Conservation (phyloP, 2,888 invertebrate species). For the Heteromurus nitidus region DNA sequence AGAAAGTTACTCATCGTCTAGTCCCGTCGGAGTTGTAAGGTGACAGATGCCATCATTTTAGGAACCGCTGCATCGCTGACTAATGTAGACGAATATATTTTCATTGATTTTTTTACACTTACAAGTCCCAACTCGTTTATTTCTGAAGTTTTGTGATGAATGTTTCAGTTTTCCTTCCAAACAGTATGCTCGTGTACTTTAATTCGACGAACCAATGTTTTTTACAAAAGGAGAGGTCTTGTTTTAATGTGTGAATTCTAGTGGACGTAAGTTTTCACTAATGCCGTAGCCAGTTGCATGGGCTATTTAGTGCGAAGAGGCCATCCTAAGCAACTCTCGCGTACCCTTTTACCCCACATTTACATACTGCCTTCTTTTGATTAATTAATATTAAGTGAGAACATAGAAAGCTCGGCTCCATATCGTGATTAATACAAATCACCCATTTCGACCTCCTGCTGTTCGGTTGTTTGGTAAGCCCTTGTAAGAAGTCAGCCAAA, state of each 20-base stretch:
- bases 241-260: too few species aligned
- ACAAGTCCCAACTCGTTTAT: too few species aligned
- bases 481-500: conserved; percentile 44
- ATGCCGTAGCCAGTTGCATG: too few species aligned
- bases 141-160: too few species aligned
- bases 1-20: conserved; percentile 5
- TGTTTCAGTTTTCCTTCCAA: too few species aligned
- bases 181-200: too few species aligned
- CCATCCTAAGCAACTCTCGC: too few species aligned
- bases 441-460: conserved; percentile 37
- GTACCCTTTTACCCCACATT: not conserved
- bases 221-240: too few species aligned
- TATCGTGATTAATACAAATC: conserved; percentile 59
- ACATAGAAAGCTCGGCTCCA: conserved; percentile 38
- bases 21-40: not conserved
- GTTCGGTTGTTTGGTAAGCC: not conserved
- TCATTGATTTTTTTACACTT: not conserved
- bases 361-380: conserved; percentile 25
- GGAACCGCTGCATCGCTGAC: not conserved
- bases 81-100: not conserved
- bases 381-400: conserved; percentile 63
- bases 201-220: too few species aligned
- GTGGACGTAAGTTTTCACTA: too few species aligned
- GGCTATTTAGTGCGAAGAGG: not conserved
- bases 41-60: not conserved